Percentiles rank a stretch among this genome's conserved stretches.
Conservation (phyloP, 1,140 invertebrate genomes). For the Eulimnadia texana region DNA sequence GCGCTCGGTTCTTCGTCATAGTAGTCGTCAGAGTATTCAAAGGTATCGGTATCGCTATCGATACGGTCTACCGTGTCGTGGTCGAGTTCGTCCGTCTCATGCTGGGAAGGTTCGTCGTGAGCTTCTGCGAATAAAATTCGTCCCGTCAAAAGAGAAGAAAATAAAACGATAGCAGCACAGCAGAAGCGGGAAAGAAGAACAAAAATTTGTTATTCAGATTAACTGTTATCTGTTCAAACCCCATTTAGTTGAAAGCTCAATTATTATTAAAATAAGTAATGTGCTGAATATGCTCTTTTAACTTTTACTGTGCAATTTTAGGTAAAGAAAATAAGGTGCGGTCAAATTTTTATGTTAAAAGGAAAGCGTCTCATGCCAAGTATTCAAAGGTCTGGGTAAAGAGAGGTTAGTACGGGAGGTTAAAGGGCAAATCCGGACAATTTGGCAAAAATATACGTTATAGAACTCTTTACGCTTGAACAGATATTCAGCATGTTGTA, state of each 20-base stretch:
- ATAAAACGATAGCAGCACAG: neutral
- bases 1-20: neutral
- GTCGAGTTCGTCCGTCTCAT: neutral
- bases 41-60: neutral
- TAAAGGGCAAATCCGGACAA: too few species aligned
- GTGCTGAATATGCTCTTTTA: too few species aligned
- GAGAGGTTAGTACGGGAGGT: neutral
- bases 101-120: neutral
- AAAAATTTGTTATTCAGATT: too few species aligned
- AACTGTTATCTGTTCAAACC: too few species aligned
- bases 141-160: neutral
- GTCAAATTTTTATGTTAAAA: too few species aligned
- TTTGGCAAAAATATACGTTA: too few species aligned
- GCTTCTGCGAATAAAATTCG: neutral
- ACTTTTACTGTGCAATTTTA: too few species aligned
- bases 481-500: too few species aligned
- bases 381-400: neutral
- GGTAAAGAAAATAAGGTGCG: too few species aligned
- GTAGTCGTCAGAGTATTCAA: constrained; percentile 19
- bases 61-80: neutral
- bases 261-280: too few species aligned
- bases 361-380: neutral
- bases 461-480: too few species aligned
- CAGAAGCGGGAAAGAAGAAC: neutral
- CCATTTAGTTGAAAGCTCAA: too few species aligned